Evolutionary conservation across 1,140 invertebrate species (phyloP), one percentile per base, ranked within the genome.

Genomic region (Drosophila pectinifera): DNA sequence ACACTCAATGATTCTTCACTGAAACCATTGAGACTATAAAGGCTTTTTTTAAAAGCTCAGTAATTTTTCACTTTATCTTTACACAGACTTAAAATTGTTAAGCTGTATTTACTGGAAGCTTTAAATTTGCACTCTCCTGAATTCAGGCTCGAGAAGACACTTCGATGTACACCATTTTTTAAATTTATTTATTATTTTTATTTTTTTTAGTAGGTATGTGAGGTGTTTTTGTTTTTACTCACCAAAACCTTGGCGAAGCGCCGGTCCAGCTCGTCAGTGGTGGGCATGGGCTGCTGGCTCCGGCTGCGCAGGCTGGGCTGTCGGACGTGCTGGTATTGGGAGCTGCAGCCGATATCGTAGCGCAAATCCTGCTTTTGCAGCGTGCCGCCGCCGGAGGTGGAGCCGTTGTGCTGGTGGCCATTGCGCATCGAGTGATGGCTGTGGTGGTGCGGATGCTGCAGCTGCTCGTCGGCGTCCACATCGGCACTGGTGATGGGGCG

Each of bases 201-300:
- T 2, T 3, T 20, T 24, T 56, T 55, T 26, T 10, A 6, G n/a
- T 10, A 16, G 18, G 7, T 49, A 18, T 31, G 18, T 34, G 10
- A 13, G 13, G 6, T n/a, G 8, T 13, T 20, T 34, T 22, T 5
- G 36, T 38, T 14, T 41, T 2, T 26, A 94, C 97, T 96, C 93
- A 98, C 98, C 95, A 98, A 93, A 89, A 98, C 97, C 97, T 98
- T 98, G 73, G 97, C 97, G 93, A 98, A 98, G 78, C 97, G 94
- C 81, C 95, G 95, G 92, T 98, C 98, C 93, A 98, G 94, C 93
- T 98, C 98, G 78, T 94, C 94, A 39, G 96, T 93, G 85, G 98
- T 97, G 46, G 96, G 98, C 96, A 98, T 97, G 26, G 97, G 97
- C 80, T 95, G 96, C 93, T 97, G 96, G 62, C 95, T 94, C 78